Evolutionary conservation across 2,797 vertebrate species (phyloP).

Genomic region (Syngnathus acus): DNA sequence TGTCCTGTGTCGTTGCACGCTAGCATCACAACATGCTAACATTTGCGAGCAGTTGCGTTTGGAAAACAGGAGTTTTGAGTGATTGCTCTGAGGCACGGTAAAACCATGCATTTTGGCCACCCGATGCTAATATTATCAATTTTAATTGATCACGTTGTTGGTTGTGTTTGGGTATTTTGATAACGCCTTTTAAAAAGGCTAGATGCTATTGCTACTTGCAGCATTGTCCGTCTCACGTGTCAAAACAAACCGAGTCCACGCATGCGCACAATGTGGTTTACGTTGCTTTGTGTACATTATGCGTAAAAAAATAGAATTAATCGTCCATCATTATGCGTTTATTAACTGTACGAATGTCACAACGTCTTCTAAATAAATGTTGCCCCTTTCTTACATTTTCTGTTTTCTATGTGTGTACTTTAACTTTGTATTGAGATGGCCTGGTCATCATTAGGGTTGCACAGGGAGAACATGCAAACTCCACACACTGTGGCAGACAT

Average conservation of each 20-base stretch:
- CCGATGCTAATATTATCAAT: neutral
- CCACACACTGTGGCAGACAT: neutral
- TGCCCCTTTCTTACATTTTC: neutral
- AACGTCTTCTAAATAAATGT: neutral
- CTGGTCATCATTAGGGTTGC: neutral
- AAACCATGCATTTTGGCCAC: neutral
- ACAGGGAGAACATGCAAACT: neutral
- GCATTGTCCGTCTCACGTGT: slow-evolving; percentile 50
- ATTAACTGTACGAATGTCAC: neutral
- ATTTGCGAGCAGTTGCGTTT: neutral
- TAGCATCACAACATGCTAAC: slow-evolving; percentile 20
- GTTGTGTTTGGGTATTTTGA: neutral
- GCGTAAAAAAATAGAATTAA: too few relatives aligned
- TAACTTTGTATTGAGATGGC: neutral
- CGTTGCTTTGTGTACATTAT: neutral
- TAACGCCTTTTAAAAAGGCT: neutral
- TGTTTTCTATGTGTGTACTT: neutral
- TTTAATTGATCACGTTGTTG: neutral
- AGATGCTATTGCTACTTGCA: neutral
- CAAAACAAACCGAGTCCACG: slow-evolving; percentile 51
- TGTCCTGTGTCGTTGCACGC: neutral
- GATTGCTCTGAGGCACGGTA: neutral
- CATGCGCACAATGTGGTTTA: neutral
- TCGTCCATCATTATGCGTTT: too few relatives aligned
- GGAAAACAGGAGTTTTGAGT: neutral